Evolutionary conservation across 30 jellyfish, hydroid and myxozoan species (phyloP).

Genomic region (Pelagia noctiluca): DNA sequence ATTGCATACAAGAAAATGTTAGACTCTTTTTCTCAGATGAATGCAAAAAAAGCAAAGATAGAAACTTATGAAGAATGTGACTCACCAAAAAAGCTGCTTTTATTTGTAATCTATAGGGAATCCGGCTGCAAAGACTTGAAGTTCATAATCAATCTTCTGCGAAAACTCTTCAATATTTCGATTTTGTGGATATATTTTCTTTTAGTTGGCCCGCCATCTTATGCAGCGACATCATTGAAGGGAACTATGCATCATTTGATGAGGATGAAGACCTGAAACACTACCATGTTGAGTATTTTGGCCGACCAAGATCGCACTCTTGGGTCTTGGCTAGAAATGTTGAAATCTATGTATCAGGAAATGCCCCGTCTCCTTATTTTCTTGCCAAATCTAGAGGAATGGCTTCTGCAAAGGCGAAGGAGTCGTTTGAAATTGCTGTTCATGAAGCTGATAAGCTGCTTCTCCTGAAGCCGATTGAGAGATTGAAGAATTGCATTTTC

Average conservation of each 20-base stretch:
- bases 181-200: too few species aligned
- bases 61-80: too few species aligned
- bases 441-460: constrained; percentile 46
- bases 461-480: constrained; percentile 27
- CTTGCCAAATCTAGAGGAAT: constrained; percentile 19
- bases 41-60: too few species aligned
- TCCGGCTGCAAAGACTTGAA: too few species aligned
- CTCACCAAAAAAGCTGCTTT: too few species aligned
- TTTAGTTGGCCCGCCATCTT: constrained; percentile 71
- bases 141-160: too few species aligned
- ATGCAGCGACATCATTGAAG: constrained; percentile 49
- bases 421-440: constrained; percentile 62
- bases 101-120: too few species aligned
- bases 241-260: constrained; percentile 44
- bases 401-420: constrained; percentile 23
- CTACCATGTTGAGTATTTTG: constrained; percentile 74
- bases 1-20: too few species aligned
- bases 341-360: constrained; percentile 64
- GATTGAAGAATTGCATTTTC: constrained; percentile 50
- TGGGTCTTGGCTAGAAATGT: constrained; percentile 68
- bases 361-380: constrained; percentile 58
- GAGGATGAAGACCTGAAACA: constrained; percentile 56
- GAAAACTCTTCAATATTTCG: too few species aligned
- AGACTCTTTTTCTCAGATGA: too few species aligned
- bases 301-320: constrained; percentile 75